Percentiles rank a stretch among this genome's conserved stretches.
These are phyloP conservation scores for Hemicrepidius hirtus DNA, from an alignment of 2,888 invertebrate genomes.

Conservation along the genomic window DNA sequence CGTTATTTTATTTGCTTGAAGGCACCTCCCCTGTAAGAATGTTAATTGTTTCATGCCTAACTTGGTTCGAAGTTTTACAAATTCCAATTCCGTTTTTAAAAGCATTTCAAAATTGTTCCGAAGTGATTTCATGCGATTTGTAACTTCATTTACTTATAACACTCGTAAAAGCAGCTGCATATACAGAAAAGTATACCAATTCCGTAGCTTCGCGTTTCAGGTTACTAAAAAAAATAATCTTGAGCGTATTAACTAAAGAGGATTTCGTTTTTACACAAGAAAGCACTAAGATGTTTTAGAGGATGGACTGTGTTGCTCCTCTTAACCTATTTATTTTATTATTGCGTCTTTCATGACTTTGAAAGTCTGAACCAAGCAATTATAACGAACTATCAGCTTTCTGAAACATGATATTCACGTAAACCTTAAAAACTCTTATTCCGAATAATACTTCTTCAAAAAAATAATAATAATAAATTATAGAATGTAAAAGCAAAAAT, in stretches of 20 bases:
- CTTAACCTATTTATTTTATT: conserved; percentile 39
- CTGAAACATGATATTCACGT: no score
- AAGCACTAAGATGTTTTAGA: conserved; percentile 46
- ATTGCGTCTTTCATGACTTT: not conserved
- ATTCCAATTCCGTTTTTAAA: not conserved
- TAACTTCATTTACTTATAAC: conserved; percentile 5
- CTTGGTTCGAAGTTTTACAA: no score
- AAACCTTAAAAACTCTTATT: no score
- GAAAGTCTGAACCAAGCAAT: no score
- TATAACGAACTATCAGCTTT: not conserved
- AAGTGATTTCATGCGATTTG: not conserved
- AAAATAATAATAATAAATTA: no score
- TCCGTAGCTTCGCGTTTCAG: conserved; percentile 25
- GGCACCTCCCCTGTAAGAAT: conserved; percentile 4
- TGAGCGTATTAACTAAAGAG: conserved; percentile 47
- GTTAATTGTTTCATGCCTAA: conserved; percentile 1
- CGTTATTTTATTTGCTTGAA: conserved; percentile 1
- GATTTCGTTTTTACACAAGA: conserved; percentile 50
- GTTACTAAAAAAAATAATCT: conserved; percentile 44
- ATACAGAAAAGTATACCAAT: conserved; percentile 23
- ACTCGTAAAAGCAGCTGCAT: conserved; percentile 1
- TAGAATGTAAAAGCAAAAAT: no score
- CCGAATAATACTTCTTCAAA: no score
- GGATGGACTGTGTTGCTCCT: not conserved
- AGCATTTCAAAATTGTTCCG: not conserved